Evolutionary conservation across 2,113 vertebrate species (phyloP).

Genomic region (Nesogale talazaci): DNA sequence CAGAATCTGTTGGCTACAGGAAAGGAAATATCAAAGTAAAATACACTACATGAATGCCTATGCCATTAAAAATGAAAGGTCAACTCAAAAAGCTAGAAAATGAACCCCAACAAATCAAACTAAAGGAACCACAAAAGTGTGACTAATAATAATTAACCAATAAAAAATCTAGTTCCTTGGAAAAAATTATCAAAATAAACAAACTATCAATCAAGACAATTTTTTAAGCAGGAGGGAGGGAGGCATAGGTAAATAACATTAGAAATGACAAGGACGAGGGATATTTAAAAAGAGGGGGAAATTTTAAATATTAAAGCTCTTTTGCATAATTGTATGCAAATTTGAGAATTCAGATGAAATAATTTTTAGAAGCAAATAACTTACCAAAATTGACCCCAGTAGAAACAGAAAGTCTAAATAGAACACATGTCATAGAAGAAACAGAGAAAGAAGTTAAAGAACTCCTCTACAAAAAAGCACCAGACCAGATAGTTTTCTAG

Average conservation of each 20-base stretch:
- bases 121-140: neutral
- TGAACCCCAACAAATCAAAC: slow-evolving; percentile 38
- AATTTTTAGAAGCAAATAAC: slow-evolving; percentile 57
- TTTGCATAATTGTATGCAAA: slow-evolving; percentile 41
- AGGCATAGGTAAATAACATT: slow-evolving; percentile 26
- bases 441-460: slow-evolving; percentile 36
- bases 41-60: neutral
- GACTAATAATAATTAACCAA: slow-evolving; percentile 7
- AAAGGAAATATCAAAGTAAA: slow-evolving; percentile 39
- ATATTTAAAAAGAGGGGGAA: neutral
- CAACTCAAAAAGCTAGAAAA: slow-evolving; percentile 51
- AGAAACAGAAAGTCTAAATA: slow-evolving; percentile 60
- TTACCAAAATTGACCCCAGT: slow-evolving; percentile 57
- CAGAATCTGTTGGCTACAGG: slow-evolving; percentile 3
- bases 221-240: too few species aligned
- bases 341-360: slow-evolving; percentile 52
- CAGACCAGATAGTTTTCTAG: neutral
- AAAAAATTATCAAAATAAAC: slow-evolving; percentile 46
- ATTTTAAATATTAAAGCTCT: neutral
- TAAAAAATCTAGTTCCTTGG: neutral
- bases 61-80: slow-evolving; percentile 35
- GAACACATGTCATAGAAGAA: slow-evolving; percentile 15
- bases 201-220: slow-evolving; percentile 27
- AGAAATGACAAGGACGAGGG: slow-evolving; percentile 30
- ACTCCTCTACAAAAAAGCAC: neutral